Evolutionary conservation across 2,888 invertebrate genomes (phyloP), one percentile per base, ranked within the genome.

Genomic region (Epinotia nisella): DNA sequence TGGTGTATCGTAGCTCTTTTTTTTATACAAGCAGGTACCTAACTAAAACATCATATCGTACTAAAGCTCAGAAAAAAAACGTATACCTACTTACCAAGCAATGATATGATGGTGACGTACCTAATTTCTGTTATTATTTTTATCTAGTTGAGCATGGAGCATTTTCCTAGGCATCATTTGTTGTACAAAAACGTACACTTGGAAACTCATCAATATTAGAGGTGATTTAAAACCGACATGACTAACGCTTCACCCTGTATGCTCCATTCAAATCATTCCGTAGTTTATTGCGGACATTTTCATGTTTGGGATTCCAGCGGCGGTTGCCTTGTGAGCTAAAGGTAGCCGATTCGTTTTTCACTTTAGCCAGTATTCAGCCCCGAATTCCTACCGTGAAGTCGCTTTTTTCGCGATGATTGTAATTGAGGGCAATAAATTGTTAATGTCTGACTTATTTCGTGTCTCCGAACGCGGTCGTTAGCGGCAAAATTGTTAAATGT

Each of bases 241-340:
- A 41, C 39, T 41, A 66, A 21, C 55, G 66, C 41, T 56, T 41
- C 65, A 56, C 41, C 66, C 66, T 66, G 55, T 66, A 56, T 83
- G 83, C 86, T 88, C 90, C 91, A 92, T 93, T 92, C 92, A 92
- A 93, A 93, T 93, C 89, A 89, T 88, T 91, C 83, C 78, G 91
- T 92, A 92, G 93, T 93, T 93, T 93, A 93, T 93, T 88, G 93
- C 85, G 88, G 87, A 89, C 91, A 92, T 93, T 93, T 93, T 93
- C 88, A 90, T 92, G 89, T 92, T 93, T 93, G 80, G 89, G 91
- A 93, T 93, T 90, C 92, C 82, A 81, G 76, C 76, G 79, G 76
- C 81, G 82, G 78, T 84, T 89, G 87, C 90, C 86, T 87, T 88
- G 88, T 90, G 92, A 90, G 93, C 91, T 91, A 91, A 92, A 87